Conservation (phyloP, 2,888 invertebrate species). For the Drosophila borealis region DNA sequence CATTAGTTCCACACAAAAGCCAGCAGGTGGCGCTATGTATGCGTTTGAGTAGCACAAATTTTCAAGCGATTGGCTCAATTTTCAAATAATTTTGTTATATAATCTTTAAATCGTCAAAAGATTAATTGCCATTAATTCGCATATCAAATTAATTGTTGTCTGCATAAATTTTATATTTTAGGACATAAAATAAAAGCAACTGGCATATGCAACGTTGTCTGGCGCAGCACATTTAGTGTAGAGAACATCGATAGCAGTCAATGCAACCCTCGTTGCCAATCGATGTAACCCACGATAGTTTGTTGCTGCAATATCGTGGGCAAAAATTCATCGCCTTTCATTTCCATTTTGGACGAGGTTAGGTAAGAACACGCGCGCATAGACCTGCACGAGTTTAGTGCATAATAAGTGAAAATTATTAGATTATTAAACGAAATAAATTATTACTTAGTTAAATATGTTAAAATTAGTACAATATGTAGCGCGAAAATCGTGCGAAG, state of each 20-base stretch:
- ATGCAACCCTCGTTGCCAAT: conserved; percentile 6
- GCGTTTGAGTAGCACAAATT: not conserved
- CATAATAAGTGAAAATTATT: conserved; percentile 42
- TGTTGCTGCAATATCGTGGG: conserved; percentile 23
- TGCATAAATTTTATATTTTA: not conserved
- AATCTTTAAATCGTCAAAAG: no score
- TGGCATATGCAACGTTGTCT: not conserved
- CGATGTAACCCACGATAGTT: conserved; percentile 4
- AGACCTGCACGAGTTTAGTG: conserved; percentile 68
- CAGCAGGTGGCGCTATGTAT: conserved; percentile 17
- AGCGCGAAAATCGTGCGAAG: conserved; percentile 71
- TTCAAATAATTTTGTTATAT: no score
- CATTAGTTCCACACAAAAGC: not conserved
- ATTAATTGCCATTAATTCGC: no score
- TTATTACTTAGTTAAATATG: conserved; percentile 49
- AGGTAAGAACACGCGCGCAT: conserved; percentile 83
- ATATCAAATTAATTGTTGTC: no score
- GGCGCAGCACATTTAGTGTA: not conserved
- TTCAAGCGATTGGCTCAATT: not conserved
- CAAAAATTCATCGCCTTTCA: conserved; percentile 40
- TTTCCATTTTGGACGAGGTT: conserved; percentile 84
- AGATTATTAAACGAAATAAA: conserved; percentile 29
- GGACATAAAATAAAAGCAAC: not conserved
- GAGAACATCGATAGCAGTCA: conserved; percentile 4
- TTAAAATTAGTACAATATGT: conserved; percentile 79